Evolutionary conservation across 2,797 vertebrate genomes (phyloP).

Genomic region (Scomberomorus guttatus): DNA sequence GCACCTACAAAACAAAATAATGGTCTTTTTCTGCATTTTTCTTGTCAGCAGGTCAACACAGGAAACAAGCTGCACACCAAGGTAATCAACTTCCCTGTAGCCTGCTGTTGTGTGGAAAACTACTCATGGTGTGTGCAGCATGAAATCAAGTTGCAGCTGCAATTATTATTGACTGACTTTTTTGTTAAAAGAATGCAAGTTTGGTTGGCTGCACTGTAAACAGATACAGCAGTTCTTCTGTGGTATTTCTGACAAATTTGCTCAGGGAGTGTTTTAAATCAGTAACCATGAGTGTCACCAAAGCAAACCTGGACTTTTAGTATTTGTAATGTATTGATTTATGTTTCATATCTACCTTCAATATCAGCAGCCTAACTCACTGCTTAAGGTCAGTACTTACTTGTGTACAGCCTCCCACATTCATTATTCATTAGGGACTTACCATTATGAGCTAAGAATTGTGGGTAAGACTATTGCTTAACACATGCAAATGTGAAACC

Average conservation of each 20-base stretch:
- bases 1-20: too few species aligned
- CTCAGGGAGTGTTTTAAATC: background rate
- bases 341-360: slow-evolving; percentile 5
- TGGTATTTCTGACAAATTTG: background rate
- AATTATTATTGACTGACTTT: background rate
- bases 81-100: background rate
- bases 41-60: background rate
- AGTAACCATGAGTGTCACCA: background rate
- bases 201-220: background rate
- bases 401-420: slow-evolving; percentile 23
- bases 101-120: background rate
- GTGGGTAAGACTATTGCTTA: slow-evolving; percentile 37
- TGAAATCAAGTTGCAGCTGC: background rate
- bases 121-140: background rate
- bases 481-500: slow-evolving; percentile 61
- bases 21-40: too few species aligned
- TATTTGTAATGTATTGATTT: background rate
- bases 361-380: slow-evolving; percentile 12
- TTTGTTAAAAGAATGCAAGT: background rate
- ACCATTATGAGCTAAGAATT: slow-evolving; percentile 48
- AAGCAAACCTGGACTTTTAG: background rate
- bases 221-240: background rate
- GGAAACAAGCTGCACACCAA: background rate
- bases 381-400: slow-evolving; percentile 10
- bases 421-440: slow-evolving; percentile 52